Percentiles rank a stretch among this genome's conserved stretches.
phyloP scores from a whole-genome alignment of 2,888 invertebrate species.

The Odontothrips loti region DNA sequence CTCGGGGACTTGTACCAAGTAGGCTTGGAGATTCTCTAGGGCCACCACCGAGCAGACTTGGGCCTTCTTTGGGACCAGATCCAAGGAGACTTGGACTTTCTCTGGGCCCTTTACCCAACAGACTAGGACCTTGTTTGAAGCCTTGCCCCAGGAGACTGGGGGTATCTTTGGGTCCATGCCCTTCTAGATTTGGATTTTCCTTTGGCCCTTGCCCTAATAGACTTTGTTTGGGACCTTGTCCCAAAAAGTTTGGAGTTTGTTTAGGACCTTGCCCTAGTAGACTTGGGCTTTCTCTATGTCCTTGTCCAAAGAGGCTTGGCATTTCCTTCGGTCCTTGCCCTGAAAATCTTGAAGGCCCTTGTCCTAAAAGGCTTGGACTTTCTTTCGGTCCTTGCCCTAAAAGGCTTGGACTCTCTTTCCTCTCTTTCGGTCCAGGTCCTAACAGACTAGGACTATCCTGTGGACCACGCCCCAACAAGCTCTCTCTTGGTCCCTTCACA shows the following conservation, averaged over 20 bases:
- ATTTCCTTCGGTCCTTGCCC: too few relatives aligned
- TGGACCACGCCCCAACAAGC: background rate
- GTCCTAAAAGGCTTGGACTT: background rate
- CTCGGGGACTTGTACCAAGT: background rate
- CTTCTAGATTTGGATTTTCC: background rate
- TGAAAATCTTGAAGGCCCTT: too few relatives aligned
- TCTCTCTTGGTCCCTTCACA: background rate
- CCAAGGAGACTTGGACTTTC: background rate
- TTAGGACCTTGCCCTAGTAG: too few relatives aligned
- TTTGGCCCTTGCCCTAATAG: background rate
- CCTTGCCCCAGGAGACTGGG: background rate
- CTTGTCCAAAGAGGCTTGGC: too few relatives aligned
- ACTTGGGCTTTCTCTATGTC: too few relatives aligned
- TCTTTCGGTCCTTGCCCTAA: background rate
- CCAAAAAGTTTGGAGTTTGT: too few relatives aligned
- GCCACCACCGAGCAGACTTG: background rate
- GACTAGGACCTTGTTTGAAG: background rate
- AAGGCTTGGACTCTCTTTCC: background rate
- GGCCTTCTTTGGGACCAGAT: background rate
- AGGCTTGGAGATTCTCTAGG: slow-evolving; percentile 8
- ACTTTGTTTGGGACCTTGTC: background rate
- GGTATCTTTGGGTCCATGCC: background rate
- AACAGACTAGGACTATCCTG: background rate
- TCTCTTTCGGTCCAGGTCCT: background rate
- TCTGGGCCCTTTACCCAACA: background rate